Conservation (phyloP, 2,797 vertebrate species). For the Hydrolagus colliei region DNA sequence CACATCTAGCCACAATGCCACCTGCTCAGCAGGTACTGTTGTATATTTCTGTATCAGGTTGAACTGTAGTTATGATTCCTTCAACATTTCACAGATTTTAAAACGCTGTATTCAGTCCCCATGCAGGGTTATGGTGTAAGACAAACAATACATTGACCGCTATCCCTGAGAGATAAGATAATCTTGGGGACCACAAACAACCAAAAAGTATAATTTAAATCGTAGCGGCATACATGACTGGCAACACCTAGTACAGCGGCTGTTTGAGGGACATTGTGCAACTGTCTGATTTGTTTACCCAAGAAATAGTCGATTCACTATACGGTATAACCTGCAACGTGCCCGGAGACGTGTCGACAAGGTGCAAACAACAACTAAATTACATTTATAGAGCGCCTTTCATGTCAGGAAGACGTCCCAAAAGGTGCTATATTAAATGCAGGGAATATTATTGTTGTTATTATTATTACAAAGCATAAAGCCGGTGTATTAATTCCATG, state of each 20-base stretch:
- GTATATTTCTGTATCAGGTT: no score
- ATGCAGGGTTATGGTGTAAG: neutral
- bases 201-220: constrained; percentile 27
- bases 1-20: no score
- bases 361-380: no score
- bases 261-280: no score
- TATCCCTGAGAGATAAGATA: neutral
- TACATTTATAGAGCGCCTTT: no score
- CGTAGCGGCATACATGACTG: neutral
- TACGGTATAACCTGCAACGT: no score
- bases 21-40: neutral
- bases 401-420: no score
- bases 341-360: no score
- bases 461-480: neutral
- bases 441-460: no score
- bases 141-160: constrained; percentile 8
- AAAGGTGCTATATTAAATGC: no score
- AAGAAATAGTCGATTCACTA: no score
- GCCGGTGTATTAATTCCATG: constrained; percentile 2
- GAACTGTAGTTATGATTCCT: neutral
- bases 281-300: no score
- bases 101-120: neutral
- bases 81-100: neutral
- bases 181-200: neutral
- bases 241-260: neutral